Percentiles rank a stretch among this genome's conserved stretches.
These are phyloP conservation scores for Caenorhabditis inopinata DNA, from an alignment of 1,140 invertebrate species.

Conservation along the genomic window DNA sequence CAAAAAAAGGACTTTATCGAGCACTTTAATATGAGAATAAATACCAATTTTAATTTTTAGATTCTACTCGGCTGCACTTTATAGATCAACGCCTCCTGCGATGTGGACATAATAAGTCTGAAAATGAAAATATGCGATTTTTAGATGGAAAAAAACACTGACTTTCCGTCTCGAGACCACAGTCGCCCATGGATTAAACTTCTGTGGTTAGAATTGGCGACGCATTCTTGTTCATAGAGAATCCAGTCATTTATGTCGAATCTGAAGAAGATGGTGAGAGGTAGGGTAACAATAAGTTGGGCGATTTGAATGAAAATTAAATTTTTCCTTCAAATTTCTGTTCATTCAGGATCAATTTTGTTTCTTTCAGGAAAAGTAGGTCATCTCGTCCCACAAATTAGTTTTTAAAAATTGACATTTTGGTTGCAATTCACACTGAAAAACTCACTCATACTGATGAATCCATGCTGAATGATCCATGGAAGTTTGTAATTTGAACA, in stretches of 20 bases:
- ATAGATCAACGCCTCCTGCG: constrained; percentile 51
- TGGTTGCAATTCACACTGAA: not conserved
- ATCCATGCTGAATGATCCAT: constrained; percentile 49
- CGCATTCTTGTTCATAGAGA: constrained; percentile 46
- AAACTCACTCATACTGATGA: constrained; percentile 45
- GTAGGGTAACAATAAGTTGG: too few species aligned
- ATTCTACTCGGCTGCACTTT: constrained; percentile 31
- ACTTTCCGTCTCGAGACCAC: constrained; percentile 46
- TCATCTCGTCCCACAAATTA: too few species aligned
- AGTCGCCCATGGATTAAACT: constrained; percentile 47
- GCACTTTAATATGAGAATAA: too few species aligned
- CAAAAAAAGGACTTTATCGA: too few species aligned
- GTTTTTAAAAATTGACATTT: too few species aligned
- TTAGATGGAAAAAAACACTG: not conserved
- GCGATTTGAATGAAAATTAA: too few species aligned
- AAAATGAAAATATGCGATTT: not conserved
- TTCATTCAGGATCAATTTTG: too few species aligned
- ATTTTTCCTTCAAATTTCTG: too few species aligned
- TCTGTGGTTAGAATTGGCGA: constrained; percentile 36
- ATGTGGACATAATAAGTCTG: constrained; percentile 42
- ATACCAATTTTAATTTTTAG: too few species aligned
- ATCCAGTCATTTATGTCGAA: constrained; percentile 52
- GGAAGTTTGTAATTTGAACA: constrained; percentile 44
- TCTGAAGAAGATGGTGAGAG: too few species aligned
- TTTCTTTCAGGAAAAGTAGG: too few species aligned